phyloP scores from a whole-genome alignment of 2,797 vertebrate species.

The Takifugu ocellatus region DNA sequence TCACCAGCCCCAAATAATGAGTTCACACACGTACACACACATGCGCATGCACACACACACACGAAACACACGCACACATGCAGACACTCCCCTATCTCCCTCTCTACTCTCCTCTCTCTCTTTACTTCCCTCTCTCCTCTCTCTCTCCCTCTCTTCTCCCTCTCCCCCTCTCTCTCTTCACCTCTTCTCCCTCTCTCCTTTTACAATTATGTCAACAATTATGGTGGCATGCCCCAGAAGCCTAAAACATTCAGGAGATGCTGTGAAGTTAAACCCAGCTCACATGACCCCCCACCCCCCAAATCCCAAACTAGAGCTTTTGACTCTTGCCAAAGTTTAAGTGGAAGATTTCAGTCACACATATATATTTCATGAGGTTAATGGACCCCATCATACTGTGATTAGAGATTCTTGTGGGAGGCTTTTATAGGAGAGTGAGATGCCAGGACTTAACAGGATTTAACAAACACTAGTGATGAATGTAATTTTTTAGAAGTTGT shows the following conservation, averaged over 20 bases:
- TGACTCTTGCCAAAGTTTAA: conserved; percentile 72
- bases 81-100: too few relatives aligned
- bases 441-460: conserved; percentile 35
- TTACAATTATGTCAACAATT: conserved; percentile 33
- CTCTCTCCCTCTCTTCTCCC: too few relatives aligned
- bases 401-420: conserved; percentile 67
- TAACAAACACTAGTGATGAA: conserved; percentile 23
- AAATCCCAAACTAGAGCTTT: conserved; percentile 57
- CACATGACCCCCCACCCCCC: conserved; percentile 20
- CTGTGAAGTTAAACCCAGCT: conserved; percentile 46
- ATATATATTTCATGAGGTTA: conserved; percentile 74
- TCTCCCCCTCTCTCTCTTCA: too few relatives aligned
- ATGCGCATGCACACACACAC: too few relatives aligned
- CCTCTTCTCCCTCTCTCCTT: too few relatives aligned
- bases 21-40: too few relatives aligned
- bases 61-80: too few relatives aligned
- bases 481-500: too few relatives aligned
- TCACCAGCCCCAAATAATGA: too few relatives aligned
- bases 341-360: conserved; percentile 68
- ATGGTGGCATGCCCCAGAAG: conserved; percentile 51
- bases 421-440: conserved; percentile 52
- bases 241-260: conserved; percentile 57
- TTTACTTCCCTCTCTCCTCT: too few relatives aligned
- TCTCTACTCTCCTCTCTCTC: too few relatives aligned
- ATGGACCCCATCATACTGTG: conserved; percentile 67